Conservation (phyloP, 1,140 invertebrate genomes). For the Drosophila fuyamai region DNA sequence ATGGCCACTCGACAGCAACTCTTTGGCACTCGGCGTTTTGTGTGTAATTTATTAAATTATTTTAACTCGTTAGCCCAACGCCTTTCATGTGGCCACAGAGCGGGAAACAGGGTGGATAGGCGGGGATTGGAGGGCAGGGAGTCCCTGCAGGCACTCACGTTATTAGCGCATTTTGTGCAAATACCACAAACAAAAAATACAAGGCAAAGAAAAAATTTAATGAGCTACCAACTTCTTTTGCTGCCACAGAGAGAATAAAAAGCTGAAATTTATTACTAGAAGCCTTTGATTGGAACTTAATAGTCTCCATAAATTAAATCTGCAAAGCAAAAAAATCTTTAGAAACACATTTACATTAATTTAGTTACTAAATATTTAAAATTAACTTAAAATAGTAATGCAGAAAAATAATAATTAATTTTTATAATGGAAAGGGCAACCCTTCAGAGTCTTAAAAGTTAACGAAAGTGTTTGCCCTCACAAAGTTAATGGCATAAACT, state of each 20-base stretch:
- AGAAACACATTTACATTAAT: too few species aligned
- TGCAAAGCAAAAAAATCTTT: not conserved
- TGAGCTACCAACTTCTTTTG: constrained; percentile 40
- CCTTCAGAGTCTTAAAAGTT: too few species aligned
- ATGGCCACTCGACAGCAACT: constrained; percentile 51
- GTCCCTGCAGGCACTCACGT: constrained; percentile 31
- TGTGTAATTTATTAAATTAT: constrained; percentile 76
- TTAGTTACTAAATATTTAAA: too few species aligned
- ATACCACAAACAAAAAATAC: constrained; percentile 43
- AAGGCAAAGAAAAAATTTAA: constrained; percentile 50
- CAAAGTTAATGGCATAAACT: not conserved
- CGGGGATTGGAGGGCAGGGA: not conserved
- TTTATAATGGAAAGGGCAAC: too few species aligned
- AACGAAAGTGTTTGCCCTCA: not conserved
- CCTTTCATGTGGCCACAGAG: constrained; percentile 50
- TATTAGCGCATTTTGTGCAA: constrained; percentile 77
- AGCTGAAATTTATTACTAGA: not conserved
- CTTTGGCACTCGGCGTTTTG: constrained; percentile 57
- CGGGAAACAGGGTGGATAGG: not conserved
- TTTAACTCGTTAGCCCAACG: constrained; percentile 72
- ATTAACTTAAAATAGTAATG: too few species aligned
- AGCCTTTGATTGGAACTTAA: not conserved
- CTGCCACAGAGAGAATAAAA: constrained; percentile 15
- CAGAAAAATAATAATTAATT: too few species aligned
- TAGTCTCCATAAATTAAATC: not conserved